phyloP scores from a whole-genome alignment of 2,888 invertebrate species.

The Drepana falcataria region DNA sequence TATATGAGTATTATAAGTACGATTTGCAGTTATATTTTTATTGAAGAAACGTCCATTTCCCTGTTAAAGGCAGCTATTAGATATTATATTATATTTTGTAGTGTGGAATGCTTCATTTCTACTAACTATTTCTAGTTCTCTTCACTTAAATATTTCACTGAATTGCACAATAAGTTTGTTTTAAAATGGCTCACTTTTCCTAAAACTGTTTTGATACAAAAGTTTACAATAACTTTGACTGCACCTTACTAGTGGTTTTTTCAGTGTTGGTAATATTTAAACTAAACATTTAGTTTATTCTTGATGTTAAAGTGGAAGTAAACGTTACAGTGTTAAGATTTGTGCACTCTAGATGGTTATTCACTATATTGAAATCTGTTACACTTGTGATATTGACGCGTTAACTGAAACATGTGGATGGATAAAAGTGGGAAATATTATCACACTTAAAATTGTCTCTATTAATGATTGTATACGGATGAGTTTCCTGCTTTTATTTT shows the following conservation, averaged over 20 bases:
- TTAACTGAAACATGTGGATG: conserved; percentile 22
- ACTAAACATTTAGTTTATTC: conserved; percentile 32
- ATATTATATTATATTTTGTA: conserved; percentile 58
- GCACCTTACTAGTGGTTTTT: conserved; percentile 62
- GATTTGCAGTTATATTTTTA: conserved; percentile 42
- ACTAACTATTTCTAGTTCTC: conserved; percentile 70
- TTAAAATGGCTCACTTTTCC: conserved; percentile 80
- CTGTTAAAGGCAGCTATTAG: conserved; percentile 78
- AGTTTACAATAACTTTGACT: conserved; percentile 50
- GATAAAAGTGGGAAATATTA: conserved; percentile 46
- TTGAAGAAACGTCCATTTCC: conserved; percentile 72
- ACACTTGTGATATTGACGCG: conserved; percentile 26
- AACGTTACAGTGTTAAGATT: conserved; percentile 29
- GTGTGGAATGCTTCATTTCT: conserved; percentile 78
- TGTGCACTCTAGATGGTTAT: conserved; percentile 57
- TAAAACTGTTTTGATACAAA: conserved; percentile 52
- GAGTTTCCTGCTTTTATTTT: conserved; percentile 48
- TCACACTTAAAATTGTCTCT: conserved; percentile 8
- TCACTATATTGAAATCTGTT: conserved; percentile 40
- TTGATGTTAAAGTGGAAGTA: conserved; percentile 40
- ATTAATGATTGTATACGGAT: conserved; percentile 10
- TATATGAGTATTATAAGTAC: conserved; percentile 36
- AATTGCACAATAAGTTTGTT: conserved; percentile 74
- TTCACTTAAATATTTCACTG: conserved; percentile 75
- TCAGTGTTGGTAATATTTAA: conserved; percentile 37